phyloP scores from a whole-genome alignment of 2,888 invertebrate genomes.

The Athalia cordata region DNA sequence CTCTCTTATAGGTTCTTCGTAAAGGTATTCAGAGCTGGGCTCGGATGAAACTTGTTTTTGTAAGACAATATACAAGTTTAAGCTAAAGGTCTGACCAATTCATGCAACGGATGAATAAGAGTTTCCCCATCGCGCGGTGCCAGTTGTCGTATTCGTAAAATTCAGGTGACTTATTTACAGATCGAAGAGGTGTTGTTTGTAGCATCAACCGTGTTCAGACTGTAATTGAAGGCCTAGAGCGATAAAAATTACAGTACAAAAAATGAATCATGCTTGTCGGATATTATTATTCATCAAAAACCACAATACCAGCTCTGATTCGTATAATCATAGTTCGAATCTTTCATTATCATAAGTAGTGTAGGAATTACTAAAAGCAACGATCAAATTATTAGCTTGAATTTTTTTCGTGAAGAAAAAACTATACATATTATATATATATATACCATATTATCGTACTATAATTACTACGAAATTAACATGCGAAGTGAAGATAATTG shows the following conservation, averaged over 20 bases:
- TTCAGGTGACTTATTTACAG: too few species aligned
- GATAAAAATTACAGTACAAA: conserved; percentile 21
- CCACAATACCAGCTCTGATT: conserved; percentile 21
- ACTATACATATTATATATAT: conserved; percentile 27
- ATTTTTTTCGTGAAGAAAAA: conserved; percentile 6
- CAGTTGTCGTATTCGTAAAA: too few species aligned
- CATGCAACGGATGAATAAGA: too few species aligned
- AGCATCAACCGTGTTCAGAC: too few species aligned
- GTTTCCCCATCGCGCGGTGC: too few species aligned
- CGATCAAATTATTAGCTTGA: conserved; percentile 43
- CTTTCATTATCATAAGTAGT: conserved; percentile 30
- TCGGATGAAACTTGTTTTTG: too few species aligned
- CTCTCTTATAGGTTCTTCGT: too few species aligned
- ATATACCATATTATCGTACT: conserved; percentile 24
- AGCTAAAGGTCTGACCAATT: too few species aligned
- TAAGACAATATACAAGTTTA: too few species aligned
- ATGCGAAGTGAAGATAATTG: conserved; percentile 41
- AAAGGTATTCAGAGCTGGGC: too few species aligned
- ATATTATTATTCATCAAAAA: neutral
- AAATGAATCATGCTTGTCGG: neutral
- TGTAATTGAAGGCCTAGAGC: neutral
- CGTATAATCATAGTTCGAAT: conserved; percentile 5
- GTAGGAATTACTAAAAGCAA: conserved; percentile 22
- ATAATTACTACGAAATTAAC: conserved; percentile 29
- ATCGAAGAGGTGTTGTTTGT: too few species aligned